Conservation (phyloP, 2,113 vertebrate genomes). For the Hydropotes inermis region DNA sequence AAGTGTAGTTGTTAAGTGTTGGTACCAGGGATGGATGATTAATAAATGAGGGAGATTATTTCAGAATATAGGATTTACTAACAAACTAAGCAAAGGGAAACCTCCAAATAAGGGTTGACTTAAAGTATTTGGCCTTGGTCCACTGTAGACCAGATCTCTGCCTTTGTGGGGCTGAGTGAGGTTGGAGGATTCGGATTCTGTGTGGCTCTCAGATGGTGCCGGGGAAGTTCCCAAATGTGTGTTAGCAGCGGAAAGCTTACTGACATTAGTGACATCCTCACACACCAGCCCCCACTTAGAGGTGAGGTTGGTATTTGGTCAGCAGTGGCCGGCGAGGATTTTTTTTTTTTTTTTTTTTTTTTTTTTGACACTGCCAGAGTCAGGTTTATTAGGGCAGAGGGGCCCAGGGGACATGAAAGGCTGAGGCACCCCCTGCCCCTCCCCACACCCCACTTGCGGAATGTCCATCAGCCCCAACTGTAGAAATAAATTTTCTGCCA, state of each 20-base stretch:
- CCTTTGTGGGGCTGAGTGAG: neutral
- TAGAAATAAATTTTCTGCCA: no score
- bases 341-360: no score
- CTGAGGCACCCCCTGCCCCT: no score
- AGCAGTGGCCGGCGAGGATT: neutral
- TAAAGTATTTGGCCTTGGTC: neutral
- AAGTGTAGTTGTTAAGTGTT: neutral
- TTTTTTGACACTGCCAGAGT: no score
- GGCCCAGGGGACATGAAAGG: no score
- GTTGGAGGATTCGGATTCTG: neutral
- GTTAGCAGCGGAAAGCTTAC: neutral
- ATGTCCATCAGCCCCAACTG: no score
- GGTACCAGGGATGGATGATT: neutral
- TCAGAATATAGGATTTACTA: neutral
- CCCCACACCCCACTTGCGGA: no score
- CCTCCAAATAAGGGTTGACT: neutral
- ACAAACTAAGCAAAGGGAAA: neutral
- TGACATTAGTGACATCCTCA: neutral
- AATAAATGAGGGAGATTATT: neutral
- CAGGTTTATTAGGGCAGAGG: no score
- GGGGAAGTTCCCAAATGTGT: neutral
- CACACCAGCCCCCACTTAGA: neutral
- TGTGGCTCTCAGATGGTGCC: neutral
- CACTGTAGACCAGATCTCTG: neutral
- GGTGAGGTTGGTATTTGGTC: neutral